Evolutionary conservation across 1,140 invertebrate species (phyloP), one percentile per base, ranked within the genome.

Genomic region (Zelostemma sp.): DNA sequence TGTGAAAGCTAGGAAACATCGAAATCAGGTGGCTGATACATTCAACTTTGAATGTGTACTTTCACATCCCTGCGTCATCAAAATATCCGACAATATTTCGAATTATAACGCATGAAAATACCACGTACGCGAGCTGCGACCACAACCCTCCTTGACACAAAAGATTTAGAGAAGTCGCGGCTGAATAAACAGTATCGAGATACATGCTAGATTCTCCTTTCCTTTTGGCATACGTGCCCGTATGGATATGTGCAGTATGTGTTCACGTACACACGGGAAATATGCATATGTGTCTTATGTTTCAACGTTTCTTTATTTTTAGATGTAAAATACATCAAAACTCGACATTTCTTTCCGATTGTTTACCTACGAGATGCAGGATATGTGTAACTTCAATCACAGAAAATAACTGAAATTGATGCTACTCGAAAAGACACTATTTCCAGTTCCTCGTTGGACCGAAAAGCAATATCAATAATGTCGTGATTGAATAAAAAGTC

Each of bases 151-250:
- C 18, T 57, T 49, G 18, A 54, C 55, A 76, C 76, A 76, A 78
- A 78, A 78, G 76, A 76, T 72, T 55, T 73, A 70, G 69, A 75
- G 69, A 75, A 76, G 72, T 78, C 55, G 72, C 74, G 76, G 76
- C 74, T 78, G 76, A 76, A 78, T 69, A 78, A 78, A 78, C 76
- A 76, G 47, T 62, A 25, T 65, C 50, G 46, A 50, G 53, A 57
- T 67, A 61, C 57, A 56, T 45, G 51, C 60, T 61, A 55, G 38
- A n/a, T 57, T 68, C 56, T 48, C 53, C 66, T 40, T 61, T 55
- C 62, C 62, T 67, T 57, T 49, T 15, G 43, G 28, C 33, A 15
- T 2, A 15, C 40, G 40, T 41, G 12, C 9, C 12, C 12, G 12
- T 38, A 38, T 38, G 35, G 35, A 14, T 16, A 43, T 11, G 35